Conservation (phyloP, 2,888 invertebrate genomes). For the Pomacea canaliculata region DNA sequence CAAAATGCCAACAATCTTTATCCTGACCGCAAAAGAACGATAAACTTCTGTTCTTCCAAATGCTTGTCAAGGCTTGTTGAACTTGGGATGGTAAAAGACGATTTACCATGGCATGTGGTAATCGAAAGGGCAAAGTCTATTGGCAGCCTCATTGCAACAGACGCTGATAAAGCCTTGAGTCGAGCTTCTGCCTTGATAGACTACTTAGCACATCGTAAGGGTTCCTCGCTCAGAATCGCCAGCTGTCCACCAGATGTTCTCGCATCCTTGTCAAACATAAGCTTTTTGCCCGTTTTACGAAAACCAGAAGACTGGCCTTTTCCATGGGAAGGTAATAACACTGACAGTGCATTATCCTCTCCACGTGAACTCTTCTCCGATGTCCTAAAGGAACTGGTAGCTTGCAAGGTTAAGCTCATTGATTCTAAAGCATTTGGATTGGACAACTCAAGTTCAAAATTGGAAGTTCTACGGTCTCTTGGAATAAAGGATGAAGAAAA, state of each 20-base stretch:
- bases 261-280: constrained; percentile 2
- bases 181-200: constrained; percentile 17
- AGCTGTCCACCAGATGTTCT: not conserved
- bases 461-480: constrained; percentile 3
- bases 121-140: constrained; percentile 34
- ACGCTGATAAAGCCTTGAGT: not conserved
- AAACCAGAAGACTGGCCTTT: constrained; percentile 26
- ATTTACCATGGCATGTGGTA: constrained; percentile 36
- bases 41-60: constrained; percentile 21
- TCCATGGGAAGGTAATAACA: constrained; percentile 10
- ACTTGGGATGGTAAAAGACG: constrained; percentile 44
- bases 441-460: not conserved
- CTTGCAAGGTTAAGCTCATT: constrained; percentile 10
- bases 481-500: not conserved
- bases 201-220: constrained; percentile 10
- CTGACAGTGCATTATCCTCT: not conserved
- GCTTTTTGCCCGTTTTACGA: constrained; percentile 25
- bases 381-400: constrained; percentile 13
- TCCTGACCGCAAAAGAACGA: not conserved
- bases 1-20: not conserved
- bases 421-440: constrained; percentile 4
- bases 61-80: constrained; percentile 26
- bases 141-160: not conserved
- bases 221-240: not conserved
- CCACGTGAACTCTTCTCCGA: not conserved